Conservation (phyloP, 1,140 invertebrate genomes). For the Aphidius ervi region DNA sequence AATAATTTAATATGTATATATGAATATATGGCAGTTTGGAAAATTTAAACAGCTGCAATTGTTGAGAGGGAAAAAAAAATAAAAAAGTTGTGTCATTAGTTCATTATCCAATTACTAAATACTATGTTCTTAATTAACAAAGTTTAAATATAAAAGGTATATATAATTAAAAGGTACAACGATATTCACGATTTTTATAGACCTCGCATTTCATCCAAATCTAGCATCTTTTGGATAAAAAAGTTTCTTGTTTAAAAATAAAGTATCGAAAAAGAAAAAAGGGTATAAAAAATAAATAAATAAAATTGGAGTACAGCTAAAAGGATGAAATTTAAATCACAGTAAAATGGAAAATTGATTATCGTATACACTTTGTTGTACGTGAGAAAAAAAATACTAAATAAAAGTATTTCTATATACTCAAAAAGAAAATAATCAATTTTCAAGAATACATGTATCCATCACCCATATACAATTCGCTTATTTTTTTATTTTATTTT, state of each 20-base stretch:
- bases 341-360: neutral
- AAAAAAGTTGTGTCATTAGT: slow-evolving; percentile 4
- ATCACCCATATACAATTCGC: too few species aligned
- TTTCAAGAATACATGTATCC: neutral
- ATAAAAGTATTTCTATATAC: neutral
- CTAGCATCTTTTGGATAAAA: too few species aligned
- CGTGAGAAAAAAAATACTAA: neutral
- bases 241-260: too few species aligned
- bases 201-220: too few species aligned
- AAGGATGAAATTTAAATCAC: neutral
- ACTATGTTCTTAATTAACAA: slow-evolving; percentile 10
- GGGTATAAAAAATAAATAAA: too few species aligned
- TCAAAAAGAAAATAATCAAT: slow-evolving; percentile 12
- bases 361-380: neutral
- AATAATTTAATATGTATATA: too few species aligned
- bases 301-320: too few species aligned
- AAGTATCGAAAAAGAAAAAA: too few species aligned
- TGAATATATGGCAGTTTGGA: too few species aligned
- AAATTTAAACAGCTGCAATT: too few species aligned
- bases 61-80: neutral
- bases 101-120: slow-evolving; percentile 6
- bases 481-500: too few species aligned
- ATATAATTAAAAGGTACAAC: neutral
- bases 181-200: too few species aligned
- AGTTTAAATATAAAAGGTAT: slow-evolving; percentile 4